Conservation (phyloP, 2,797 vertebrate species). For the Anguilla obscura region DNA sequence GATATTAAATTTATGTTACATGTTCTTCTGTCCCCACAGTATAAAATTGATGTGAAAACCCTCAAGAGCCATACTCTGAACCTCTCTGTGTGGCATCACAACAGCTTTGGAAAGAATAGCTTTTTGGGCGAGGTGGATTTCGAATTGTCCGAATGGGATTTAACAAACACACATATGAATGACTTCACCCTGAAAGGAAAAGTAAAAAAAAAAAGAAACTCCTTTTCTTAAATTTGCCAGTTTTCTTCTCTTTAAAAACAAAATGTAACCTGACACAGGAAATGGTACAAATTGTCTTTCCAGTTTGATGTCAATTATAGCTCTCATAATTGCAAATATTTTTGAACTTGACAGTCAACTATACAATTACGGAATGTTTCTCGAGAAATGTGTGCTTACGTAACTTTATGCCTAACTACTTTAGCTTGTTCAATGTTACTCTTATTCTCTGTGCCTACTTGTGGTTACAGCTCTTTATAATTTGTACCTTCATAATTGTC, state of each 20-base stretch:
- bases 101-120: conserved; percentile 86
- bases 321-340: neutral
- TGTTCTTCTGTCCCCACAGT: conserved; percentile 65
- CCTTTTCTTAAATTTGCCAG: neutral
- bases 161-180: conserved; percentile 81
- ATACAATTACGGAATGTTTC: neutral
- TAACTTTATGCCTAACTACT: neutral
- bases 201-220: conserved; percentile 63
- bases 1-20: neutral
- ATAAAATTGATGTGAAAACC: conserved; percentile 76
- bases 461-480: too few relatives aligned
- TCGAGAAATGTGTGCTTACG: neutral
- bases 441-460: neutral
- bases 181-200: conserved; percentile 83
- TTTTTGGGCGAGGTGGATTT: conserved; percentile 91
- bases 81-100: conserved; percentile 91
- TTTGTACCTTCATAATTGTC: neutral
- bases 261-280: neutral
- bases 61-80: conserved; percentile 81
- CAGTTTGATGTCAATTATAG: neutral
- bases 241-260: neutral
- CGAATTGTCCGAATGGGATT: conserved; percentile 86
- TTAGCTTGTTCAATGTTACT: neutral
- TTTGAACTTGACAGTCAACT: neutral
- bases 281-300: neutral